These are phyloP conservation scores for Trichosurus vulpecula DNA, from an alignment of 2,797 vertebrate genomes.

Conservation along the genomic window DNA sequence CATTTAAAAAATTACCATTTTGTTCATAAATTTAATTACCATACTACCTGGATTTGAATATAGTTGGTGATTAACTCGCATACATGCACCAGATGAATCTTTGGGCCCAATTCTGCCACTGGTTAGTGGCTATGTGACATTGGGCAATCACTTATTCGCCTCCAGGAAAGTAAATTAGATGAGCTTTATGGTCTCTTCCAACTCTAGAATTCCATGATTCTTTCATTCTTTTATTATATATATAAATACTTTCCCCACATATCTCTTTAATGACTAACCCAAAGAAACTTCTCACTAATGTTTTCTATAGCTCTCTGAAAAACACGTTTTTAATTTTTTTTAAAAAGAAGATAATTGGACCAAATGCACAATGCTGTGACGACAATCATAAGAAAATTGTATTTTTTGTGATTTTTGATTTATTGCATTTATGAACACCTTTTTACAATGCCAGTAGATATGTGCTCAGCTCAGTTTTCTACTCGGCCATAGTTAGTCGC, in stretches of 20 bases:
- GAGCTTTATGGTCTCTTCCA: background rate
- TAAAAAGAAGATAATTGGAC: constrained; percentile 62
- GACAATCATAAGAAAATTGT: constrained; percentile 83
- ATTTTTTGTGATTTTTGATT: constrained; percentile 59
- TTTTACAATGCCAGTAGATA: background rate
- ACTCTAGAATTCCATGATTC: background rate
- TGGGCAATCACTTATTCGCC: background rate
- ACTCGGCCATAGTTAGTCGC: background rate
- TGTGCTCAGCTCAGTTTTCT: constrained; percentile 36
- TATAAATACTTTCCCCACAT: background rate
- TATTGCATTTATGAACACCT: constrained; percentile 53
- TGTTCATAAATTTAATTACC: background rate
- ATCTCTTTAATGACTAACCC: constrained; percentile 55
- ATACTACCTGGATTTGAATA: accelerated
- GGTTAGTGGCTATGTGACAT: background rate
- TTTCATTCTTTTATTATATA: constrained; percentile 44
- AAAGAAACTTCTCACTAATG: constrained; percentile 39
- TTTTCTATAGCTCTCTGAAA: constrained; percentile 63
- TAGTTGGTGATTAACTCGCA: background rate
- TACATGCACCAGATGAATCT: background rate
- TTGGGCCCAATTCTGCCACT: background rate
- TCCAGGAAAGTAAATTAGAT: background rate
- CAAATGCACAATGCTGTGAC: constrained; percentile 72
- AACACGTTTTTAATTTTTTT: constrained; percentile 41
- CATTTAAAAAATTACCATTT: background rate